Evolutionary conservation across 2,113 vertebrate genomes (phyloP).

Genomic region (Machaerirhynchus nigripectus): DNA sequence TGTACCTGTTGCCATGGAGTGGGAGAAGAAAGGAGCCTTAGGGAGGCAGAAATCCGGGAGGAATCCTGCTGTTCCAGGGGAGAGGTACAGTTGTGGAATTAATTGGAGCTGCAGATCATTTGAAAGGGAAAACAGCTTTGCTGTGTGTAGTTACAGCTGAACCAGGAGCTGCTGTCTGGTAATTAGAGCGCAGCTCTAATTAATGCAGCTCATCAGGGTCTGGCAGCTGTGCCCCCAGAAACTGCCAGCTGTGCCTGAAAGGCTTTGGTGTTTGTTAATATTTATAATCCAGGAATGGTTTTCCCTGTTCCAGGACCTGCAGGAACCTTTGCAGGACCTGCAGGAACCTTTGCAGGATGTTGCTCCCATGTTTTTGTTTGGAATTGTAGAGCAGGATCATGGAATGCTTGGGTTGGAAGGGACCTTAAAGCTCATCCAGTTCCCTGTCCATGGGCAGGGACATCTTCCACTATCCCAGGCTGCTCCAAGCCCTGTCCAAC

Average conservation of each 20-base stretch:
- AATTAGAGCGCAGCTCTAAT: constrained; percentile 56
- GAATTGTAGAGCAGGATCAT: accelerated
- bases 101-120: constrained; percentile 19
- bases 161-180: constrained; percentile 33
- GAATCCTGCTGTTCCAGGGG: background rate
- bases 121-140: constrained; percentile 62
- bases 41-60: background rate
- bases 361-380: background rate
- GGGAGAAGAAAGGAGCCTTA: background rate
- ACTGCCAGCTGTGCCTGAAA: constrained; percentile 46
- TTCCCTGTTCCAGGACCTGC: background rate
- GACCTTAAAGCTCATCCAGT: background rate
- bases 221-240: constrained; percentile 63
- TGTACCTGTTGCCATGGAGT: background rate
- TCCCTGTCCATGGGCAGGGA: background rate
- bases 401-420: background rate
- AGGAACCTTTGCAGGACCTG: background rate
- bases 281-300: background rate
- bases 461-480: accelerated
- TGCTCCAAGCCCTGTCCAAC: accelerated
- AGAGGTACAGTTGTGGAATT: constrained; percentile 1
- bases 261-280: background rate
- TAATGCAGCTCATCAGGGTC: constrained; percentile 28
- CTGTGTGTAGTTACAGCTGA: constrained; percentile 59
- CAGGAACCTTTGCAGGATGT: background rate